Conservation (phyloP, 2,888 invertebrate genomes). For the Crocallis elinguaria region DNA sequence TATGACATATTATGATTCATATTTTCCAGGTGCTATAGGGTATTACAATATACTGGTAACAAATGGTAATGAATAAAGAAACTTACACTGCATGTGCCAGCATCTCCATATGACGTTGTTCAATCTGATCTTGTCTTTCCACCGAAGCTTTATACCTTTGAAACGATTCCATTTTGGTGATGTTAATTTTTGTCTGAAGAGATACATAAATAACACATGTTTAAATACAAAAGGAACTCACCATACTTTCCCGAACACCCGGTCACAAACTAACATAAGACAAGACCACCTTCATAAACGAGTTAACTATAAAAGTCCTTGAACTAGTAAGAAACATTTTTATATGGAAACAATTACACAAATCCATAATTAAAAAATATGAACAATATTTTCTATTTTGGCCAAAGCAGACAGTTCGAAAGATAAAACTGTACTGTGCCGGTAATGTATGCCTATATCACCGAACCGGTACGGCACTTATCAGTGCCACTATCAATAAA, state of each 20-base stretch:
- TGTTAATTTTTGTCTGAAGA: conserved; percentile 97
- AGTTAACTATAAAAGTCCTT: conserved; percentile 68
- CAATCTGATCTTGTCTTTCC: conserved; percentile 99
- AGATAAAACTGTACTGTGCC: conserved; percentile 65
- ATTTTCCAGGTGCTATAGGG: not conserved
- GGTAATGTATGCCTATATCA: conserved; percentile 52
- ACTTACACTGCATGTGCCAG: conserved; percentile 99
- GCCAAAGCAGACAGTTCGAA: conserved; percentile 57
- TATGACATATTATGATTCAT: not conserved
- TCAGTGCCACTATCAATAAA: conserved; percentile 73
- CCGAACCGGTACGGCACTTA: conserved; percentile 63
- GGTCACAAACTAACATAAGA: conserved; percentile 69
- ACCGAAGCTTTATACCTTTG: conserved; percentile 97
- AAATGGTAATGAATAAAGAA: not conserved
- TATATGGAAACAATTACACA: conserved; percentile 59
- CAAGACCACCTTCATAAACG: conserved; percentile 56
- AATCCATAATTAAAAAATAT: conserved; percentile 63
- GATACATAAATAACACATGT: conserved; percentile 46
- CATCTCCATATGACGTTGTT: conserved; percentile 99
- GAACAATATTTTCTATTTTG: conserved; percentile 43
- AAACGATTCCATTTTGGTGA: conserved; percentile 99
- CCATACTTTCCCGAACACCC: conserved; percentile 56
- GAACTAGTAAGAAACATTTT: conserved; percentile 70
- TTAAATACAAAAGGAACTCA: conserved; percentile 51
- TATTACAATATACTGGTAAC: not conserved